phyloP scores from a whole-genome alignment of 2,888 invertebrate species.

The Pyralis farinalis region DNA sequence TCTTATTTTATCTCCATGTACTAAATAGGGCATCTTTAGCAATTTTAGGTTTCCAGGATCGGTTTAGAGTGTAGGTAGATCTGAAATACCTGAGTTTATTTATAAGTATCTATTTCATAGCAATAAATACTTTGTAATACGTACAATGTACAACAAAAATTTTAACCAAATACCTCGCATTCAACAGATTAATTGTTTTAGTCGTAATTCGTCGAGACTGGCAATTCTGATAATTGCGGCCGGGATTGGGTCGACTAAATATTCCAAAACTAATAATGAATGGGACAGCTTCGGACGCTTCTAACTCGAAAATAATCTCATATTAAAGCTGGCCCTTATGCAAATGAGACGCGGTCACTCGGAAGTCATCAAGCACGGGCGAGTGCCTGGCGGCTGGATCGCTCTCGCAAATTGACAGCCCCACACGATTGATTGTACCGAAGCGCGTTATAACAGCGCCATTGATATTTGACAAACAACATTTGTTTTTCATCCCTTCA shows the following conservation, averaged over 20 bases:
- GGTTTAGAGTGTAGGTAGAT: no score
- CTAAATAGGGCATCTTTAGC: no score
- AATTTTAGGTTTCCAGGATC: no score
- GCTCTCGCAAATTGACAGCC: constrained; percentile 65
- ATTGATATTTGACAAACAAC: constrained; percentile 34
- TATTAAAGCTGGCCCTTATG: constrained; percentile 75
- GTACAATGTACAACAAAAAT: neutral
- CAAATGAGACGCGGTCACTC: constrained; percentile 75
- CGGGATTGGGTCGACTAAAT: constrained; percentile 56
- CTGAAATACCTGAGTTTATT: no score
- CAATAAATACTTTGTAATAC: no score
- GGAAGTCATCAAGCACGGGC: constrained; percentile 63
- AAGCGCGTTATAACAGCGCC: constrained; percentile 53
- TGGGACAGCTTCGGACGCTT: constrained; percentile 48
- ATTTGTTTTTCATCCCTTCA: constrained; percentile 24
- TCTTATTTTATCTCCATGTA: no score
- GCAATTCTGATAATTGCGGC: constrained; percentile 53
- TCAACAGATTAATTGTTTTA: constrained; percentile 18
- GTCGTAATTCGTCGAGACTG: constrained; percentile 41
- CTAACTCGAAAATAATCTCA: constrained; percentile 74
- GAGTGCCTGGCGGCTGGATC: constrained; percentile 22
- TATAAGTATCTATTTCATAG: no score
- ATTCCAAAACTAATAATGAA: constrained; percentile 74
- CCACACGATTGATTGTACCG: constrained; percentile 64
- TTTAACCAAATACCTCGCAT: constrained; percentile 2